These are phyloP conservation scores for Caenorhabditis sp. DNA, from an alignment of 2,888 invertebrate species.

Conservation along the genomic window DNA sequence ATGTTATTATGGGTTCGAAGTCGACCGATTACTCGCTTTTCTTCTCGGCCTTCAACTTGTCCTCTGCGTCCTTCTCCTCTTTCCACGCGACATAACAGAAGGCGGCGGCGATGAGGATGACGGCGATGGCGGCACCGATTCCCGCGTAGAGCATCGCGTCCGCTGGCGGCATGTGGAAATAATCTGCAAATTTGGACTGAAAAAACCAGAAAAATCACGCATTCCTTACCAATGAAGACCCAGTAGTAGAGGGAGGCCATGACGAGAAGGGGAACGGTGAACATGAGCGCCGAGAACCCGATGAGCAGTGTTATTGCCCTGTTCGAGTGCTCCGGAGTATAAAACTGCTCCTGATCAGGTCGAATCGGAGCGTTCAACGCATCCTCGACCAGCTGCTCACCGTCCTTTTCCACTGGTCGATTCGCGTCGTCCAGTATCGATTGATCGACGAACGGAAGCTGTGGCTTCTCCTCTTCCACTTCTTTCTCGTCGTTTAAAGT, in stretches of 20 bases:
- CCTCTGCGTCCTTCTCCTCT: slow-evolving; percentile 69
- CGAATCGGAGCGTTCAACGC: slow-evolving; percentile 53
- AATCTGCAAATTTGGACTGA: slow-evolving; percentile 57
- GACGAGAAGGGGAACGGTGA: slow-evolving; percentile 68
- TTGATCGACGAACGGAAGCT: slow-evolving; percentile 52
- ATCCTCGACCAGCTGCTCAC: slow-evolving; percentile 46
- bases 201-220: background rate
- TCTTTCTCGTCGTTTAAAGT: too few relatives aligned
- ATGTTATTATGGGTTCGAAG: slow-evolving; percentile 2
- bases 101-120: slow-evolving; percentile 63
- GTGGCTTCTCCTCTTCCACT: slow-evolving; percentile 19
- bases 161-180: slow-evolving; percentile 62
- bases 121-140: slow-evolving; percentile 62
- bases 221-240: slow-evolving; percentile 69
- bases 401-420: slow-evolving; percentile 36
- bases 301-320: slow-evolving; percentile 67
- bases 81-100: slow-evolving; percentile 73
- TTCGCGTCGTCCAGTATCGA: slow-evolving; percentile 46
- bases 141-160: slow-evolving; percentile 73
- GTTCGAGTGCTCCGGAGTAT: slow-evolving; percentile 52
- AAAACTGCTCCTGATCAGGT: slow-evolving; percentile 65
- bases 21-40: slow-evolving; percentile 6
- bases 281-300: slow-evolving; percentile 71
- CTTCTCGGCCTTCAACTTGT: slow-evolving; percentile 47
- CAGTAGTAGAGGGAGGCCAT: slow-evolving; percentile 73